Percentiles rank a stretch among this genome's conserved stretches.
Evolutionary conservation across 2,888 invertebrate species (phyloP).

Genomic region (Doris montereyensis): DNA sequence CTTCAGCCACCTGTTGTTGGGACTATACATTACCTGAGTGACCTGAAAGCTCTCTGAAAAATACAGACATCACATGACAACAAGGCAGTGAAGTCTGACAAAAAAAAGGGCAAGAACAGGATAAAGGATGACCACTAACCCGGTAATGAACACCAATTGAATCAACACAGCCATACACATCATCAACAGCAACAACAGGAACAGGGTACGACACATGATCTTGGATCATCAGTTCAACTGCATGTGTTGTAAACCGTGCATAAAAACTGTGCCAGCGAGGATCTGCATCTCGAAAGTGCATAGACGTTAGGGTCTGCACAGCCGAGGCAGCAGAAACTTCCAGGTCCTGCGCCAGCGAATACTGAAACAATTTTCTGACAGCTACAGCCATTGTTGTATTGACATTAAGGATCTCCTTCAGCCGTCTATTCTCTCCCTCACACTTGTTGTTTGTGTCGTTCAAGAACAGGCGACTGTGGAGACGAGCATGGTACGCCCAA

Average conservation of each 20-base stretch:
- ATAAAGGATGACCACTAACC: background rate
- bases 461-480: background rate
- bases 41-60: background rate
- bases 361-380: background rate
- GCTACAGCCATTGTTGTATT: background rate
- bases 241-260: background rate
- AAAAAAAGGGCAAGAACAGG: background rate
- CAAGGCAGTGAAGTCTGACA: conserved; percentile 17
- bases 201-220: conserved; percentile 12
- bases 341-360: background rate
- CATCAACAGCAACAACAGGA: conserved; percentile 6
- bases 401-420: background rate
- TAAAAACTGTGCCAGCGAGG: background rate
- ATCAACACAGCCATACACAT: background rate
- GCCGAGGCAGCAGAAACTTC: conserved; percentile 5
- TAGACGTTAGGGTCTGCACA: background rate
- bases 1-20: background rate
- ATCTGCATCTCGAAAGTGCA: background rate
- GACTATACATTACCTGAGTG: background rate
- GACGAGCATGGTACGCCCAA: background rate
- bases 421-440: background rate
- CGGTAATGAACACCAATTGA: conserved; percentile 6
- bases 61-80: background rate
- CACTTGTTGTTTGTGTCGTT: background rate
- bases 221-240: background rate